Percentiles rank a stretch among this genome's conserved stretches.
Evolutionary conservation across 2,888 invertebrate genomes (phyloP).

Genomic region (Sarcophaga subvicina): DNA sequence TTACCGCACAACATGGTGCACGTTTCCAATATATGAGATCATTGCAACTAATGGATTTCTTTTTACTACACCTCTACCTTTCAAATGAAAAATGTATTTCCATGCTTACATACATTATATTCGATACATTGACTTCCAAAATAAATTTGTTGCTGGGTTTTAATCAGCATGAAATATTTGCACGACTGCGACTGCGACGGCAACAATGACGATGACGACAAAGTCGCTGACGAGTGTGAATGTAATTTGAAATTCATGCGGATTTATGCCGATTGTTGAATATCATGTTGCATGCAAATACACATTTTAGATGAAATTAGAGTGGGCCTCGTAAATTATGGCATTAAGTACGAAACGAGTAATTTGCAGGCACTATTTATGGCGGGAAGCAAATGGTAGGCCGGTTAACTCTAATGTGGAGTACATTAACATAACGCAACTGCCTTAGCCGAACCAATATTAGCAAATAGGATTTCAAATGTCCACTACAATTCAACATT

Average conservation of each 20-base stretch:
- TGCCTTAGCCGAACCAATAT: background rate
- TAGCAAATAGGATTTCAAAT: background rate
- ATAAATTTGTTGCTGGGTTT: constrained; percentile 29
- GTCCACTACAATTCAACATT: background rate
- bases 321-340: constrained; percentile 58
- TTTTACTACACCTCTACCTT: too few species aligned
- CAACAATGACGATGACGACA: background rate
- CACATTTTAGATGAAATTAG: constrained; percentile 40
- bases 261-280: constrained; percentile 48
- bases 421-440: constrained; percentile 22
- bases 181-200: background rate
- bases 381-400: background rate
- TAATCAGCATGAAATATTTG: constrained; percentile 47
- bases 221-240: background rate
- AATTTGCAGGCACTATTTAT: constrained; percentile 27
- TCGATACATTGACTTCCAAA: too few species aligned
- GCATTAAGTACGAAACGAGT: constrained; percentile 59
- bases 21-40: too few species aligned
- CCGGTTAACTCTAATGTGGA: background rate
- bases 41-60: too few species aligned
- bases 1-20: too few species aligned
- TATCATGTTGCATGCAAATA: constrained; percentile 65
- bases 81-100: too few species aligned
- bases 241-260: background rate
- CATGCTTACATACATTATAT: too few species aligned